phyloP scores from a whole-genome alignment of 2,888 invertebrate species.

The Acleris emargana region DNA sequence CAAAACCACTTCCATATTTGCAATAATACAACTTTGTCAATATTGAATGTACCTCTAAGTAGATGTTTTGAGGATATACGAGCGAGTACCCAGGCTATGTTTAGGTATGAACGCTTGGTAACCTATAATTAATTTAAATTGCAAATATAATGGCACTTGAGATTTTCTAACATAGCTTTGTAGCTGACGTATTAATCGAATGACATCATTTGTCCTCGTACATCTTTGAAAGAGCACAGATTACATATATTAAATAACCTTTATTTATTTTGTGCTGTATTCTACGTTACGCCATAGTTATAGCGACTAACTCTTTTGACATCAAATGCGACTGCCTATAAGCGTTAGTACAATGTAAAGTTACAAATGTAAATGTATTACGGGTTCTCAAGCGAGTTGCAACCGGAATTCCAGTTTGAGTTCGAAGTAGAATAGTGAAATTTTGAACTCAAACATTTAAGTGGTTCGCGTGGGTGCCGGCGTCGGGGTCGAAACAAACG shows the following conservation, averaged over 20 bases:
- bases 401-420: slow-evolving; percentile 15
- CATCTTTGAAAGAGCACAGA: neutral
- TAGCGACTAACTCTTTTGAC: no score
- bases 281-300: no score
- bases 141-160: slow-evolving; percentile 21
- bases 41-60: neutral
- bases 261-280: no score
- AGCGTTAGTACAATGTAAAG: no score
- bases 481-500: slow-evolving; percentile 36
- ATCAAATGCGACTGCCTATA: no score
- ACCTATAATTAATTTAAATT: slow-evolving; percentile 22
- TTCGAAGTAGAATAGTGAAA: slow-evolving; percentile 27
- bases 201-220: slow-evolving; percentile 5
- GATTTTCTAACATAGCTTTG: slow-evolving; percentile 4
- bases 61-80: neutral
- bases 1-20: no score
- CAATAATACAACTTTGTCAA: no score
- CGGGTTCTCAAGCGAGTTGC: slow-evolving; percentile 1
- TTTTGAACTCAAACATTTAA: slow-evolving; percentile 21
- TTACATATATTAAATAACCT: no score
- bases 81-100: slow-evolving; percentile 14
- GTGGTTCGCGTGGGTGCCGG: slow-evolving; percentile 34
- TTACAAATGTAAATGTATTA: slow-evolving; percentile 1
- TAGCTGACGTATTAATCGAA: slow-evolving; percentile 10
- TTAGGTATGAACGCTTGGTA: slow-evolving; percentile 1